Evolutionary conservation across 1,140 invertebrate species (phyloP).

Genomic region (Cataglyphis hispanica): DNA sequence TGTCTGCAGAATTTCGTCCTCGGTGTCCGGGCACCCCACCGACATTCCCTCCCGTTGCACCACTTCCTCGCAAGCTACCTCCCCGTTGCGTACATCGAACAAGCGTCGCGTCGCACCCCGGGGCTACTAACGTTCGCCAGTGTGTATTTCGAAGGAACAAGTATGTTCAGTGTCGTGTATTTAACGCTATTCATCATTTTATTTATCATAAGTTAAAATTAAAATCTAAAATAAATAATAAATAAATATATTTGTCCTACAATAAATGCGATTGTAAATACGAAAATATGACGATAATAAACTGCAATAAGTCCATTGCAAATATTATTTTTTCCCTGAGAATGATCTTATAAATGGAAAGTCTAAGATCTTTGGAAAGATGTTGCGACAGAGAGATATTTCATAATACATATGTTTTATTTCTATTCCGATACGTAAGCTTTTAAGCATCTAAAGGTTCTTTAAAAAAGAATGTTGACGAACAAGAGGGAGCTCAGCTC

Average conservation of each 20-base stretch:
- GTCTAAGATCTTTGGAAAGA: neutral
- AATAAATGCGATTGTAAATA: no score
- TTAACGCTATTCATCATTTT: neutral
- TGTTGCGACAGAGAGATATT: neutral
- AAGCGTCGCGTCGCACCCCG: slow-evolving; percentile 11
- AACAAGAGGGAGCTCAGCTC: slow-evolving; percentile 38
- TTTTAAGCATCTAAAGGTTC: slow-evolving; percentile 2
- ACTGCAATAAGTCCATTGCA: neutral
- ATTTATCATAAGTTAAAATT: neutral
- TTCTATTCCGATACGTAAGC: neutral
- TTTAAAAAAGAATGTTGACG: slow-evolving; percentile 38
- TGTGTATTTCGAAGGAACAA: neutral
- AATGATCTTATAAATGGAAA: neutral
- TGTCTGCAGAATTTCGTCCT: slow-evolving; percentile 78
- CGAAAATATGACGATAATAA: neutral
- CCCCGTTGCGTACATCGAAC: slow-evolving; percentile 14
- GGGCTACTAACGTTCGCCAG: slow-evolving; percentile 1
- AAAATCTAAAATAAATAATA: neutral
- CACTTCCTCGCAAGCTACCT: slow-evolving; percentile 44
- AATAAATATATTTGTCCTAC: neutral
- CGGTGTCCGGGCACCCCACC: slow-evolving; percentile 63
- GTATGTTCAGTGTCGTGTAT: neutral
- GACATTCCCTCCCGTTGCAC: slow-evolving; percentile 61
- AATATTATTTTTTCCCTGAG: neutral
- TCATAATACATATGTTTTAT: neutral